Evolutionary conservation across 2,797 vertebrate species (phyloP), one percentile per base, ranked within the genome.

Genomic region (Channa striata): DNA sequence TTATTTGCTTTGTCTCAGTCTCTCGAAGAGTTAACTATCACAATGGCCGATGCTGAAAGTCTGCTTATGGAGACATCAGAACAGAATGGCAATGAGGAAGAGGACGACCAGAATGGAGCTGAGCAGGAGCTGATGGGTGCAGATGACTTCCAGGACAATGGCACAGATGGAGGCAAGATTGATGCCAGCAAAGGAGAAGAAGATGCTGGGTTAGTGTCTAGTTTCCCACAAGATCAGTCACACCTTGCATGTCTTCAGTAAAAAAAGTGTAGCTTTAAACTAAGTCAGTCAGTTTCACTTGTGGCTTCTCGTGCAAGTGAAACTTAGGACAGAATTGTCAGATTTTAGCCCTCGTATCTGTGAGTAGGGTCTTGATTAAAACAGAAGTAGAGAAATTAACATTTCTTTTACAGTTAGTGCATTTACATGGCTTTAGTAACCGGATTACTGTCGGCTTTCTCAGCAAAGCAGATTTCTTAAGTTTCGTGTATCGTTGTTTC

Each of bases 151-250:
- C 83, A 91, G 42, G 89, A 86, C 37, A 90, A 89, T 1, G 92
- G 92, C 19, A 74, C 84, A 0, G 97, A 98, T 30, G 97, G 97
- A 9, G 96, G 96, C 19, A 96, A 98, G 92, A 98, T 98, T 43
- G 95, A 97, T 34, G 96, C 97, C 66, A 98, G 96, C 92, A 99
- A 97, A 90, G 95, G 94, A 84, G 96, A 99, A 73, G 97, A 99
- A 80, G 97, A 99, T 59, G 96, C 96, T 12, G 97, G 97, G 97
- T 99, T 84, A 93, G 95, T 77, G 43, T 46, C 46, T 7, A 1
- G 2, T 8, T 16, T 20, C 2, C 2, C 11, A 7, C 0, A 46
- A n/a, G 17, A 44, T 4, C 2, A 2, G 4, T 36, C 23, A 42
- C 34, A 20, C 23, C 12, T 4, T 0, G 1, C 8, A 37, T 17